Conservation (phyloP, 64 coral and sea anemone genomes). For the Orbicella faveolata region DNA sequence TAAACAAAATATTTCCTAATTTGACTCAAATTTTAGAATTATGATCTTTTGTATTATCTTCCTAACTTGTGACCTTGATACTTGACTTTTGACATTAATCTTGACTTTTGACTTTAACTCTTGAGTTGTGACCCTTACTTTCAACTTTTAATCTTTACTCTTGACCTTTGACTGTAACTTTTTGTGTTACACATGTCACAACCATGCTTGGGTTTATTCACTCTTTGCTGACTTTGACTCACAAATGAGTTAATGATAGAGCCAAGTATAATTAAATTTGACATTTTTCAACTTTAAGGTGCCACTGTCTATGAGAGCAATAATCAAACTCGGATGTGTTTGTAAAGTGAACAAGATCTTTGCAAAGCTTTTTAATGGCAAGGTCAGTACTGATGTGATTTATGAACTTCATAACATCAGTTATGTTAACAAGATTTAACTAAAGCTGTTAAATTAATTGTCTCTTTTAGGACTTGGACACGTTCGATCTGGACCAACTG, state of each 20-base stretch:
- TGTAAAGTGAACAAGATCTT: slow-evolving; percentile 88
- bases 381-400: slow-evolving; percentile 45
- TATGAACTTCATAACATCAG: not conserved
- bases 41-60: no score
- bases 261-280: not conserved
- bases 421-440: not conserved
- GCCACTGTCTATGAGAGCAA: slow-evolving; percentile 74
- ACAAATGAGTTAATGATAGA: not conserved
- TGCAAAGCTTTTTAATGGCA: slow-evolving; percentile 81
- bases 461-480: slow-evolving; percentile 77
- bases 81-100: no score
- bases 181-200: no score
- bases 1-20: no score
- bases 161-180: no score
- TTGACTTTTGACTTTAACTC: no score
- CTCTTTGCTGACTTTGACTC: not conserved
- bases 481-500: slow-evolving; percentile 94
- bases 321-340: slow-evolving; percentile 91
- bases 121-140: no score
- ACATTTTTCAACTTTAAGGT: slow-evolving; percentile 55
- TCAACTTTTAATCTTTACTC: no score
- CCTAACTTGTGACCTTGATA: no score
- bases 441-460: not conserved
- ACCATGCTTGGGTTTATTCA: not conserved
- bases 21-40: no score